These are phyloP conservation scores for Coranthus polyacanthus DNA, from an alignment of 2,797 vertebrate genomes.

Conservation along the genomic window DNA sequence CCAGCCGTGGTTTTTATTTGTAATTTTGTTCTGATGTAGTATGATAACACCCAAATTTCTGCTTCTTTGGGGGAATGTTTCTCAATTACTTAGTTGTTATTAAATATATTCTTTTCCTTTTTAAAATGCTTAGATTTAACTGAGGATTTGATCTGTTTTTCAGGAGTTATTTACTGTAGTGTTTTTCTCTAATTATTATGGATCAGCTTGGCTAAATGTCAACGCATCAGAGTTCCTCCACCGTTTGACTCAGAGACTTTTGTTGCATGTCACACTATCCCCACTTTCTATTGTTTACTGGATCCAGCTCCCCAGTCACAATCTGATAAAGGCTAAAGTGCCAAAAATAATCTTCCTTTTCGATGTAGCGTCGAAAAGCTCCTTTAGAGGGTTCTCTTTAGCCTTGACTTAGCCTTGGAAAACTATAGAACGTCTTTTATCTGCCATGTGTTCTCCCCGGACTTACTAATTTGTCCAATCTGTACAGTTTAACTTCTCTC, in stretches of 20 bases:
- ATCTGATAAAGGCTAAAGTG: no score
- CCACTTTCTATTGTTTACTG: no score
- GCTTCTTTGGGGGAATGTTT: not conserved
- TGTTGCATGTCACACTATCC: no score
- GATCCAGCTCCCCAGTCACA: no score
- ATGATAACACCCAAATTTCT: not conserved
- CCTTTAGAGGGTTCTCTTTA: not conserved
- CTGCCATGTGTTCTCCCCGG: not conserved
- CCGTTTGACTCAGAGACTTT: no score
- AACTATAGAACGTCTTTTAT: not conserved
- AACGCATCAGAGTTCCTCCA: no score
- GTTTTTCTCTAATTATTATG: no score
- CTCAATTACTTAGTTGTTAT: no score
- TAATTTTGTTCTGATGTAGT: not conserved
- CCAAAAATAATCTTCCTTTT: no score
- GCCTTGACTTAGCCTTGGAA: not conserved
- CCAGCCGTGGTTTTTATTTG: conserved; percentile 9
- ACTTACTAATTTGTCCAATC: not conserved
- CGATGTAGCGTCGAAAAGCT: no score
- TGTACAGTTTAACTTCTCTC: not conserved
- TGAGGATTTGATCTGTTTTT: not conserved
- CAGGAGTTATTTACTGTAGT: no score
- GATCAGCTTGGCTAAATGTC: no score
- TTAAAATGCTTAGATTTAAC: not conserved
- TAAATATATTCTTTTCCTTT: not conserved